phyloP scores from a whole-genome alignment of 92 coral and sea anemone species.

The Paragorgia papillata region DNA sequence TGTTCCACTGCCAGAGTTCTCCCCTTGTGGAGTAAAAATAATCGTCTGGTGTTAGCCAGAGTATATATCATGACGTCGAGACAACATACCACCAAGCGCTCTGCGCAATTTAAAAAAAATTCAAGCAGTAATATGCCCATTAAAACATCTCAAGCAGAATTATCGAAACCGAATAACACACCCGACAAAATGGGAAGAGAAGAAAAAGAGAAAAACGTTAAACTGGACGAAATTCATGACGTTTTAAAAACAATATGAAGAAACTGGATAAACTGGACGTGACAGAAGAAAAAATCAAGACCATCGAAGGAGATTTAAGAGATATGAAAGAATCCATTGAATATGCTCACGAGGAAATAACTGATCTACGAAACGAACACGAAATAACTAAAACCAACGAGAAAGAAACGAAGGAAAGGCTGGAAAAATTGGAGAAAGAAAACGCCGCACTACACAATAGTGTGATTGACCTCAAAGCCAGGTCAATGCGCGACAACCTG shows the following conservation, averaged over 20 bases:
- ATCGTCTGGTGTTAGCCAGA: too few relatives aligned
- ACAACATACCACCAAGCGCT: too few relatives aligned
- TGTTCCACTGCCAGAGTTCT: not conserved
- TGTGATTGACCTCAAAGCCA: constrained; percentile 24
- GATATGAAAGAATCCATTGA: constrained; percentile 4
- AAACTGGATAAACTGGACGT: not conserved
- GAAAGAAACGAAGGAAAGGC: constrained; percentile 4
- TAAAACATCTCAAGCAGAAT: not conserved
- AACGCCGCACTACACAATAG: not conserved
- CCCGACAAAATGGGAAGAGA: not conserved
- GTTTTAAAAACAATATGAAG: not conserved
- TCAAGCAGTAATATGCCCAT: constrained; percentile 2
- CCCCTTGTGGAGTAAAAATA: too few relatives aligned
- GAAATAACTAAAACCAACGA: not conserved
- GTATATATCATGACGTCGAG: too few relatives aligned
- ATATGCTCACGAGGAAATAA: constrained; percentile 3
- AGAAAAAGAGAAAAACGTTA: not conserved
- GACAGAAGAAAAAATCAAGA: not conserved
- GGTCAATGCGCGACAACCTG: constrained; percentile 38
- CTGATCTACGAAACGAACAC: not conserved
- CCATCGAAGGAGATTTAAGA: not conserved
- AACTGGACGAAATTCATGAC: not conserved
- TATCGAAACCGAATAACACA: not conserved
- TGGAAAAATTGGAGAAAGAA: too few relatives aligned
- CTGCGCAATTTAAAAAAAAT: too few relatives aligned